A percentile compares a stretch with the other conserved stretches of the same genome.
Evolutionary conservation across 1,140 invertebrate genomes (phyloP).

Genomic region (Brachionus asplanchnoidis): DNA sequence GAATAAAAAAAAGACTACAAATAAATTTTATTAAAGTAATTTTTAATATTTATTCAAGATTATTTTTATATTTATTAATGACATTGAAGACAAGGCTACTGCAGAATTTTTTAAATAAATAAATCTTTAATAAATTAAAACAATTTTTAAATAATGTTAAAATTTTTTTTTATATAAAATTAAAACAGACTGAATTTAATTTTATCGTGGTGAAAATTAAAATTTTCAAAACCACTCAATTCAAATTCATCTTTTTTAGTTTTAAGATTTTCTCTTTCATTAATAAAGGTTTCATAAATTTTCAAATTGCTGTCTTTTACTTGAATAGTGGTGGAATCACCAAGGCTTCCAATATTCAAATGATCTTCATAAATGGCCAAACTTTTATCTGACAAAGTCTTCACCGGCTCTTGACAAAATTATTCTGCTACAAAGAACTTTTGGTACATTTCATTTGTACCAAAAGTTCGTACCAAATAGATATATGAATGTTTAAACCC

Average conservation of each 20-base stretch:
- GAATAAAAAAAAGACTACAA: too few relatives aligned
- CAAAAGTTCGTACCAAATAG: not conserved
- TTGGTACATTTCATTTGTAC: not conserved
- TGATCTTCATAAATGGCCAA: not conserved
- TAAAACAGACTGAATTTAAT: not conserved
- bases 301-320: slow-evolving; percentile 65
- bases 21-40: too few relatives aligned
- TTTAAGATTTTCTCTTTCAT: not conserved
- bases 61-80: too few relatives aligned
- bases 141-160: not conserved
- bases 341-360: not conserved
- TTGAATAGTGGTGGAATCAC: not conserved
- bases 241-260: not conserved
- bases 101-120: too few relatives aligned
- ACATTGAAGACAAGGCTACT: too few relatives aligned
- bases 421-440: not conserved
- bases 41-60: too few relatives aligned
- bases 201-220: not conserved
- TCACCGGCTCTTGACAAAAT: not conserved
- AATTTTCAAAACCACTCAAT: not conserved
- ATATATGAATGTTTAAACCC: not conserved
- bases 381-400: not conserved
- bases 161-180: too few relatives aligned
- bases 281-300: not conserved
- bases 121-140: too few relatives aligned